Conservation (phyloP, 2,797 vertebrate genomes). For the Urophycis tenuis region DNA sequence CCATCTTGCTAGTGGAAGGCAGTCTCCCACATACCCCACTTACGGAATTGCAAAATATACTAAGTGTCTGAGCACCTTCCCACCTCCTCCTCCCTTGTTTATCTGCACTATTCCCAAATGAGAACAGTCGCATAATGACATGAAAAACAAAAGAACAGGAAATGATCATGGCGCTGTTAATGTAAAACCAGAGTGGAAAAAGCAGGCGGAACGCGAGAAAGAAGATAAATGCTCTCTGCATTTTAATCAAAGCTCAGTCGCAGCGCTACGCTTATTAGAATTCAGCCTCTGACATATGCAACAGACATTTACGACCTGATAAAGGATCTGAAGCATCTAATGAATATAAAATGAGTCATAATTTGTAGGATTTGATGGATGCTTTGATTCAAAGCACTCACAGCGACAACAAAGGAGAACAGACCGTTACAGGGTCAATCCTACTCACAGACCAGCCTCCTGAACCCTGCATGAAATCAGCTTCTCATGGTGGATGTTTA, state of each 20-base stretch:
- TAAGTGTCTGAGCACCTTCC: not conserved
- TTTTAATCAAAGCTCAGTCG: conserved; percentile 36
- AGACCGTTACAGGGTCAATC: not conserved
- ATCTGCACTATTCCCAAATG: not conserved
- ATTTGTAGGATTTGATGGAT: conserved; percentile 35
- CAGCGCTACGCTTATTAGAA: conserved; percentile 31
- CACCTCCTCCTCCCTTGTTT: not conserved
- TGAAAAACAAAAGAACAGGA: conserved; percentile 15
- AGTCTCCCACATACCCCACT: not conserved
- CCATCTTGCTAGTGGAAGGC: too few relatives aligned
- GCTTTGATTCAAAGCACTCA: conserved; percentile 37
- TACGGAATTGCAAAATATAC: not conserved
- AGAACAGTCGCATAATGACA: conserved; percentile 1
- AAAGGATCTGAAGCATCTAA: conserved; percentile 23
- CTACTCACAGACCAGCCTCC: not conserved
- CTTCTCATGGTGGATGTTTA: not conserved
- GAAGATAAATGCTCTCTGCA: conserved; percentile 23
- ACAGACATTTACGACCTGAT: conserved; percentile 39
- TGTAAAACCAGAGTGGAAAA: conserved; percentile 4
- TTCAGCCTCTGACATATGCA: conserved; percentile 43
- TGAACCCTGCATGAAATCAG: not conserved
- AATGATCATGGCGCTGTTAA: conserved; percentile 16
- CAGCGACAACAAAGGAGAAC: conserved; percentile 7
- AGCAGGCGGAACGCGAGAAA: conserved; percentile 8
- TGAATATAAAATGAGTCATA: conserved; percentile 44